phyloP scores from a whole-genome alignment of 2,113 vertebrate genomes.

The Noctilio leporinus region DNA sequence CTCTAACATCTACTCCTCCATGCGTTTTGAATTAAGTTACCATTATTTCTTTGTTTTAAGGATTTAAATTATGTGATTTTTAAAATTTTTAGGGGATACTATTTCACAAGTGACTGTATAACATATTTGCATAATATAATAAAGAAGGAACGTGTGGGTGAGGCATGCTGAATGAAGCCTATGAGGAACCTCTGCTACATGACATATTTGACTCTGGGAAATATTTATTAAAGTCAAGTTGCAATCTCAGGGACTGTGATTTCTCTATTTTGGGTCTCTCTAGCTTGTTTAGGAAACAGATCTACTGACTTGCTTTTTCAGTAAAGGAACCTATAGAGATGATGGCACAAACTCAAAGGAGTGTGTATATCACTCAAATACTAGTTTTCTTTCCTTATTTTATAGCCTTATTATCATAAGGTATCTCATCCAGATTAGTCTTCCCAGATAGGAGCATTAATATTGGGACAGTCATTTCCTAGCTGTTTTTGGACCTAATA shows the following conservation, averaged over 20 bases:
- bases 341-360: not conserved
- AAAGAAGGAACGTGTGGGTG: not conserved
- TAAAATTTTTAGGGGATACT: too few relatives aligned
- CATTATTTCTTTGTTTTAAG: not conserved
- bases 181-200: not conserved
- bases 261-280: not conserved
- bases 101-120: not conserved
- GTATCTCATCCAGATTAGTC: conserved; percentile 12
- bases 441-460: not conserved
- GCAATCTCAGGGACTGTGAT: not conserved
- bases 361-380: not conserved
- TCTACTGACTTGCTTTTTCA: not conserved
- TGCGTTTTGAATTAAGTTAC: not conserved
- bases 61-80: not conserved
- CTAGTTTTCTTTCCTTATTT: not conserved
- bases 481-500: not conserved
- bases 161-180: not conserved
- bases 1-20: not conserved
- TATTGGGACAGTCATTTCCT: not conserved
- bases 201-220: not conserved
- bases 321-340: not conserved
- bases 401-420: not conserved
- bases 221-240: not conserved
- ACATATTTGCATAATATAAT: not conserved
- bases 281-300: not conserved